Evolutionary conservation across 2,797 vertebrate species (phyloP).

Genomic region (Schizopygopsis malacanthus): DNA sequence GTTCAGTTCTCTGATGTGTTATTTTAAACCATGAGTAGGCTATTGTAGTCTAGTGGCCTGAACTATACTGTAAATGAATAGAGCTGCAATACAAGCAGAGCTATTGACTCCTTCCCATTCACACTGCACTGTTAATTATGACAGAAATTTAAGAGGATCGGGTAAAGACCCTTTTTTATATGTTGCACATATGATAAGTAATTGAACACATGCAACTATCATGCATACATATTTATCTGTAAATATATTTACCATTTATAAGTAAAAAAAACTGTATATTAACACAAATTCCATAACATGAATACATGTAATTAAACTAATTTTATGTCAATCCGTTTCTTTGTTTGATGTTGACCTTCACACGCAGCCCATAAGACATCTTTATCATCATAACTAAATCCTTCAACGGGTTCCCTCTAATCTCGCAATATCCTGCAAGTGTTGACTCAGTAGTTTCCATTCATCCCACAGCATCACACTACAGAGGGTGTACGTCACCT

Average conservation of each 20-base stretch:
- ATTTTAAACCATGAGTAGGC: slow-evolving; percentile 8
- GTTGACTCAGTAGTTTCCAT: slow-evolving; percentile 62
- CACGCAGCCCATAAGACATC: not conserved
- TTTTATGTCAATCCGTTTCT: not conserved
- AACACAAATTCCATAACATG: not conserved
- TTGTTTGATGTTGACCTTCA: not conserved
- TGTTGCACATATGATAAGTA: not conserved
- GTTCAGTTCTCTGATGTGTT: slow-evolving; percentile 19
- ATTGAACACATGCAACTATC: not conserved
- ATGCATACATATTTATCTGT: not conserved
- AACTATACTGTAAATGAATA: slow-evolving; percentile 27
- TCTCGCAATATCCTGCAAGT: slow-evolving; percentile 51
- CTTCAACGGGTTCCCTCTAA: slow-evolving; percentile 42
- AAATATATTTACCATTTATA: not conserved
- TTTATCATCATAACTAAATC: slow-evolving; percentile 27
- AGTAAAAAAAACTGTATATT: not conserved
- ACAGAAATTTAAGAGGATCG: not conserved
- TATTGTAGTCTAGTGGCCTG: slow-evolving; percentile 17
- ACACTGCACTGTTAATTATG: slow-evolving; percentile 21
- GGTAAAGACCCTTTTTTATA: not conserved
- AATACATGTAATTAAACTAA: not conserved
- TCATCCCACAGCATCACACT: slow-evolving; percentile 12
- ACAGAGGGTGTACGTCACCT: slow-evolving; percentile 32
- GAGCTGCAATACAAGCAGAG: slow-evolving; percentile 5
- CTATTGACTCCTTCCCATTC: slow-evolving; percentile 34